Base-by-base conservation (phyloP, 2,113 vertebrate genomes). In the Gavia stellata region DNA sequence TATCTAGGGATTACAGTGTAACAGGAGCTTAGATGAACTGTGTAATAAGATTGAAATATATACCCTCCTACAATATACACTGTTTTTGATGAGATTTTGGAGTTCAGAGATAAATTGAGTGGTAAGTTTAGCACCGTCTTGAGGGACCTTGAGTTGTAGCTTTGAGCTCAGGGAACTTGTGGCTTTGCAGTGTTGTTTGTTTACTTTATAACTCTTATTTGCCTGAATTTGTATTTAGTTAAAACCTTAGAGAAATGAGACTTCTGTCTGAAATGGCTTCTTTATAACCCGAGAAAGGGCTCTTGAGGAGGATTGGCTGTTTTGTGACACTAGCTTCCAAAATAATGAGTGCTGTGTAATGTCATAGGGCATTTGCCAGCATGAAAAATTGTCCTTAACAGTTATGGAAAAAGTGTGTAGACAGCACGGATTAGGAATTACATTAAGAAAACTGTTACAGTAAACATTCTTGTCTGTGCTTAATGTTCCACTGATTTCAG, bases 381-480 rank as follows among this genome's bases (percentile, higher is more conserved):
- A 67, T 86, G 80, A 94, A 92, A 77, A 88, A 91, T 59, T 84
- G 63, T 33, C 49, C 88, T 86, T 94, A 86, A 66, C 55, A 92
- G 68, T 53, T 86, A 58, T 2, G 13, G 79, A 45, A 61, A 63
- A 74, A 42, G 29, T n/a, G 25, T 61, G 25, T n/a, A 86, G 80
- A 44, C 75, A 81, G 67, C 63, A 58, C 62, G 72, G 77, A 93
- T 94, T 95, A 92, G 50, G 84, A 94, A 86, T 86, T 94, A 70
- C 59, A 68, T 88, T 82, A 93, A 31, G 63, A 82, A 92, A 90
- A 80, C 82, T 55, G 53, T 70, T 80, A 90, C 36, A 81, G 75
- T 44, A 92, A 65, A 70, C 24, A 85, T 90, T 92, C 90, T 52
- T 93, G 53, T 74, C 58, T 78, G 62, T 92, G 66, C 66, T 68